These are phyloP conservation scores for Eucidaris tribuloides DNA, from an alignment of 35 echinoderm and acorn worm genomes.

Conservation along the genomic window DNA sequence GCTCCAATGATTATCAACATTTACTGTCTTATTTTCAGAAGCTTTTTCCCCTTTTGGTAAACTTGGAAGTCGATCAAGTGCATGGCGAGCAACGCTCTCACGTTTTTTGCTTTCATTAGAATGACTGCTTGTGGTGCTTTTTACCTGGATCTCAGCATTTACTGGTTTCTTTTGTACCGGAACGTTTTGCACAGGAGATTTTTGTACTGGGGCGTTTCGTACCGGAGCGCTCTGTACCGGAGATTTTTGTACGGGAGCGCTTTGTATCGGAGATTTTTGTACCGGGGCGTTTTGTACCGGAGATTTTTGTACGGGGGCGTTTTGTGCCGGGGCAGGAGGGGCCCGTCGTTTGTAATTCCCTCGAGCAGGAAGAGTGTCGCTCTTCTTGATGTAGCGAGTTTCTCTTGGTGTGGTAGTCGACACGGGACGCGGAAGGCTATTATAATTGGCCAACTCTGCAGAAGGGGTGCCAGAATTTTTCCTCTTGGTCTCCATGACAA, in stretches of 20 bases:
- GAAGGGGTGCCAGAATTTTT: no score
- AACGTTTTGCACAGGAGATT: not conserved
- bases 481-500: no score
- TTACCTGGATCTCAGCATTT: no score
- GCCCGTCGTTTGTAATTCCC: not conserved
- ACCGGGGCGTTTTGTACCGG: not conserved
- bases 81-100: not conserved
- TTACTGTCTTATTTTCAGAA: no score
- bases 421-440: no score
- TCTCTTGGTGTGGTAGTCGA: no score
- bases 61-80: not conserved
- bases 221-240: not conserved
- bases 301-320: not conserved
- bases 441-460: no score
- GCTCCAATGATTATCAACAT: no score
- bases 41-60: not conserved
- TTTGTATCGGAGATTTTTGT: not conserved
- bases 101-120: no score
- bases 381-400: not conserved
- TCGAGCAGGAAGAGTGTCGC: not conserved
- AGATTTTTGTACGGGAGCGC: not conserved
- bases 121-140: no score
- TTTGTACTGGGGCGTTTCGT: not conserved
- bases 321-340: not conserved
- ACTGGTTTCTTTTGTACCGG: not conserved